Percentiles rank a stretch among this genome's conserved stretches.
These are phyloP conservation scores for Halichoeres trimaculatus DNA, from an alignment of 2,113 vertebrate species.

Conservation along the genomic window DNA sequence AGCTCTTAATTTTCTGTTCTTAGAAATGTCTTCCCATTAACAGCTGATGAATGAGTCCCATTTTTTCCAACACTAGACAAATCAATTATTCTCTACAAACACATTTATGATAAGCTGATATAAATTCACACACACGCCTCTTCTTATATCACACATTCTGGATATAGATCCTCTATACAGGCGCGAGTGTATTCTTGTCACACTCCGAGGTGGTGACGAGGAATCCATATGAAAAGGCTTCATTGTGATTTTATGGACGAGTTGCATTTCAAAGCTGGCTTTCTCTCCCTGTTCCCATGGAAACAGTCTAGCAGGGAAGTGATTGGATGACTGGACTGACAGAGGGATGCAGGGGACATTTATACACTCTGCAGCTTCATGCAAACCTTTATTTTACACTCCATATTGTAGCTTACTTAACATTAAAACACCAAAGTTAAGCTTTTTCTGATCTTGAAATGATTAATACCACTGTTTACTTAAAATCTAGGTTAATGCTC, in stretches of 20 bases:
- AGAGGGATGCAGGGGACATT: constrained; percentile 22
- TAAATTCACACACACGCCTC: background rate
- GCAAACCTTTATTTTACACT: background rate
- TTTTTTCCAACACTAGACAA: no score
- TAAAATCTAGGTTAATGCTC: no score
- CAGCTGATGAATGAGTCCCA: no score
- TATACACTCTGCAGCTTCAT: constrained; percentile 31
- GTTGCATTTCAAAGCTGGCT: constrained; percentile 69
- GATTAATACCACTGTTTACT: no score
- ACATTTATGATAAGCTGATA: constrained; percentile 35
- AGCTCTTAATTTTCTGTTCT: no score
- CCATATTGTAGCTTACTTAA: no score
- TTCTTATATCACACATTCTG: constrained; percentile 9
- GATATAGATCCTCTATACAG: constrained; percentile 12
- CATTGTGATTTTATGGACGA: constrained; percentile 63
- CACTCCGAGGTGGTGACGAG: constrained; percentile 25
- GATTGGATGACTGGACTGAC: constrained; percentile 45
- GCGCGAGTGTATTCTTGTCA: constrained; percentile 46
- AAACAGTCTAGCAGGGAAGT: constrained; percentile 72
- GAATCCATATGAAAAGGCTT: constrained; percentile 65
- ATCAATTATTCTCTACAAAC: background rate
- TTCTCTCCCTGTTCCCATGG: constrained; percentile 72
- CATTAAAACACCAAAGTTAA: no score
- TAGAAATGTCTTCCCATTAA: no score
- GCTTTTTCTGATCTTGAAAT: no score